Evolutionary conservation across 2,113 vertebrate species (phyloP).

Genomic region (Atrichornis clamosus): DNA sequence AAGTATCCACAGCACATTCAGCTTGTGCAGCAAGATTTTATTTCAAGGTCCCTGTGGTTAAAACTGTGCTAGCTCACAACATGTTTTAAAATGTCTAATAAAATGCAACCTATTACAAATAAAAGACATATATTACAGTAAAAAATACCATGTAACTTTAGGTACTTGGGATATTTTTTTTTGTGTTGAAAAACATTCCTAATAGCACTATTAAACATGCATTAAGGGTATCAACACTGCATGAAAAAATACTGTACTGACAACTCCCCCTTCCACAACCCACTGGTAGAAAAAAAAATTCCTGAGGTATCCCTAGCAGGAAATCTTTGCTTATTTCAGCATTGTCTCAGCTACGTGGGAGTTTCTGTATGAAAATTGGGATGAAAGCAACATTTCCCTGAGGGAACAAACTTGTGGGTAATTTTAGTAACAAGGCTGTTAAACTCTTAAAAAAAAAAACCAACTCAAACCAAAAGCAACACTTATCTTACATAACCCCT

Average conservation of each 20-base stretch:
- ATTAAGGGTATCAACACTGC: not conserved
- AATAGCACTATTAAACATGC: not conserved
- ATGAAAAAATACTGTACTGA: not conserved
- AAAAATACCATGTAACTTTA: not conserved
- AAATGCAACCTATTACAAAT: not conserved
- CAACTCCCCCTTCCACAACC: not conserved
- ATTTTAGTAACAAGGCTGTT: not conserved
- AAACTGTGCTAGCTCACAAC: not conserved
- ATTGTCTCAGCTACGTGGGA: not conserved
- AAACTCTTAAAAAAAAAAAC: not conserved
- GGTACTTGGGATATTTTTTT: not conserved
- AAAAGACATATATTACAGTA: not conserved
- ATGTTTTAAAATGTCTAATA: not conserved
- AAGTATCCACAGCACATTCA: not conserved
- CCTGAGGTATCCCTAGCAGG: not conserved
- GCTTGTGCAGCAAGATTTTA: not conserved
- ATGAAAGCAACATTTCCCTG: not conserved
- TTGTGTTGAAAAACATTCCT: not conserved
- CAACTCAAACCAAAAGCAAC: not conserved
- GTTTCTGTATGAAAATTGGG: not conserved
- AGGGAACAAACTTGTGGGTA: not conserved
- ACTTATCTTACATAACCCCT: not conserved
- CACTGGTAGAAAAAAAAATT: not conserved
- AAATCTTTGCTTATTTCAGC: not conserved
- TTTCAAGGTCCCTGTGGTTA: not conserved